Conservation (phyloP, 2,797 vertebrate species). For the Dermochelys coriacea region DNA sequence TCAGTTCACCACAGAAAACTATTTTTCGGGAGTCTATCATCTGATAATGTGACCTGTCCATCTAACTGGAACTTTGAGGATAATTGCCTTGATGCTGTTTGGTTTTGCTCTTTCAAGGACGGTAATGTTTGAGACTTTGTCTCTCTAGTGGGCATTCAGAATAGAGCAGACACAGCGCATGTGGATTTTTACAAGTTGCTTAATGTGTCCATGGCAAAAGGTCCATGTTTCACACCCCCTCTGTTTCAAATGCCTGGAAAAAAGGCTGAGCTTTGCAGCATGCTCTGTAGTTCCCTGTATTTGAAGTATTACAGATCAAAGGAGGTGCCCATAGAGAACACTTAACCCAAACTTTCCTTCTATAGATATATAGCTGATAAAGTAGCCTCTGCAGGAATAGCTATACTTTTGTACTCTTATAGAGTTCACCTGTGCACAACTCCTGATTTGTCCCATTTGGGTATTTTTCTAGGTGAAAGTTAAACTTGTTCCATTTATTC, state of each 20-base stretch:
- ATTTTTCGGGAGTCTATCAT: not conserved
- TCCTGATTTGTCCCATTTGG: slow-evolving; percentile 42
- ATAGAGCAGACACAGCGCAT: not conserved
- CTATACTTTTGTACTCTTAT: not conserved
- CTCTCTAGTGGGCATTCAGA: not conserved
- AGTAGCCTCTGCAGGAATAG: not conserved
- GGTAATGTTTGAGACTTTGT: not conserved
- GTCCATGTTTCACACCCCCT: not conserved
- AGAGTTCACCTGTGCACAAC: not conserved
- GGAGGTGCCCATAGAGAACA: not conserved
- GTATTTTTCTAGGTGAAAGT: slow-evolving; percentile 34
- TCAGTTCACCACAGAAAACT: not conserved
- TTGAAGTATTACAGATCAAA: not conserved
- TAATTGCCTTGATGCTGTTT: not conserved
- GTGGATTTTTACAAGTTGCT: not conserved
- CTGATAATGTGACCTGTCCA: not conserved
- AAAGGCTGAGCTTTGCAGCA: not conserved
- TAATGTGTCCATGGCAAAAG: not conserved
- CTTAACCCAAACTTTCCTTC: slow-evolving; percentile 7
- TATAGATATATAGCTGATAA: accelerated
- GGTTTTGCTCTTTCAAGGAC: not conserved
- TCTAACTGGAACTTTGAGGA: not conserved
- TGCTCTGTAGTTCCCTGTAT: not conserved
- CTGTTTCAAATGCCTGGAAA: not conserved
- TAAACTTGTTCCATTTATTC: not conserved